These are phyloP conservation scores for Lophotriccus pileatus DNA, from an alignment of 2,797 vertebrate species.

Conservation along the genomic window DNA sequence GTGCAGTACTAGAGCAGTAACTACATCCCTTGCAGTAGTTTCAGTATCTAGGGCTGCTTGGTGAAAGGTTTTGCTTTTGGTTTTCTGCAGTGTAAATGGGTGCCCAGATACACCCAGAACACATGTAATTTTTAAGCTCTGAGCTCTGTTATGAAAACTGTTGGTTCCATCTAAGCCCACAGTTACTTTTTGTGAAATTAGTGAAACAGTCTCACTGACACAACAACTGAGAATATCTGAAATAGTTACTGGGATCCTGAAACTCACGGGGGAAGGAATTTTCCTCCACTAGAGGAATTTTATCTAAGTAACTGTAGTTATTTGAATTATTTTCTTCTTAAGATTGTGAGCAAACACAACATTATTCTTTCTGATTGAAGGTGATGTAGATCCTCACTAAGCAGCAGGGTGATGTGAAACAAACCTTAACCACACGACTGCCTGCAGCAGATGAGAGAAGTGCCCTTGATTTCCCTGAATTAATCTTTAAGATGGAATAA, in stretches of 20 bases:
- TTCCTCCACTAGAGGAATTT: neutral
- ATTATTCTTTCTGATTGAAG: neutral
- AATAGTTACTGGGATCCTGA: neutral
- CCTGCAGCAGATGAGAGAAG: neutral
- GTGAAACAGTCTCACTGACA: neutral
- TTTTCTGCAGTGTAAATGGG: neutral
- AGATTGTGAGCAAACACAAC: neutral
- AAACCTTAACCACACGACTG: neutral
- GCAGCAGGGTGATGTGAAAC: neutral
- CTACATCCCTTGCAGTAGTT: neutral
- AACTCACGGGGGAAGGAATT: neutral
- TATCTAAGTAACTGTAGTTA: neutral
- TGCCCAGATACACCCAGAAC: neutral
- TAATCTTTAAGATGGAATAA: neutral
- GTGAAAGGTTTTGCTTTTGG: neutral
- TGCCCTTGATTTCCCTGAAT: neutral
- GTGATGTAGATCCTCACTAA: neutral
- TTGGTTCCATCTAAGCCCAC: neutral
- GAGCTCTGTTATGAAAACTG: neutral
- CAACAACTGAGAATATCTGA: neutral
- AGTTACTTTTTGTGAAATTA: neutral
- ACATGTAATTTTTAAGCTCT: neutral
- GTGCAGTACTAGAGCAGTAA: neutral
- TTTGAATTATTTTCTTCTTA: neutral
- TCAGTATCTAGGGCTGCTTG: neutral